phyloP scores from a whole-genome alignment of 1,140 invertebrate species.

The Pomacea maculata region DNA sequence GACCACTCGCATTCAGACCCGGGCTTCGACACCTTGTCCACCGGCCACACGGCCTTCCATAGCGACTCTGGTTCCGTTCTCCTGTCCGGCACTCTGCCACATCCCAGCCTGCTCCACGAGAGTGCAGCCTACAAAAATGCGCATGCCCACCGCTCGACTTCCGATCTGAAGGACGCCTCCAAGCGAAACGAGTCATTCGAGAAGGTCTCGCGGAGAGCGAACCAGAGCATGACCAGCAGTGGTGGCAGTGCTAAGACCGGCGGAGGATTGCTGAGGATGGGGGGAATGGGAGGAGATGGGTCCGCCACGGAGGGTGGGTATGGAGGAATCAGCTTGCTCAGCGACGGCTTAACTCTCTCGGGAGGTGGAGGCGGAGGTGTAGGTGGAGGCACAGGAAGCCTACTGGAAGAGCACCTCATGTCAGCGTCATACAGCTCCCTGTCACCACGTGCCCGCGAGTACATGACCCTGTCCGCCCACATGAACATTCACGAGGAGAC shows the following conservation, averaged over 20 bases:
- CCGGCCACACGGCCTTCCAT: slow-evolving; percentile 13
- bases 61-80: slow-evolving; percentile 19
- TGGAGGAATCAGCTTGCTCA: not conserved
- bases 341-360: not conserved
- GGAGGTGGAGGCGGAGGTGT: not conserved
- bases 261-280: not conserved
- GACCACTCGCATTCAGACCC: slow-evolving; percentile 16
- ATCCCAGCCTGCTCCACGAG: not conserved
- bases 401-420: not conserved
- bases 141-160: not conserved
- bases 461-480: slow-evolving; percentile 35
- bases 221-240: not conserved
- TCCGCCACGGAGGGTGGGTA: not conserved
- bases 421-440: slow-evolving; percentile 18
- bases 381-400: not conserved
- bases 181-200: slow-evolving; percentile 8
- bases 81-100: not conserved
- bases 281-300: not conserved
- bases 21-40: slow-evolving; percentile 23
- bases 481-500: slow-evolving; percentile 35
- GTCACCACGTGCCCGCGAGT: slow-evolving; percentile 19
- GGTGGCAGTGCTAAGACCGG: not conserved
- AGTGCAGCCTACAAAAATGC: not conserved
- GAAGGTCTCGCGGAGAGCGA: not conserved
- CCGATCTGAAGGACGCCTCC: slow-evolving; percentile 2